Evolutionary conservation across 2,113 vertebrate genomes (phyloP).

Genomic region (Hirundichthys speculiger): DNA sequence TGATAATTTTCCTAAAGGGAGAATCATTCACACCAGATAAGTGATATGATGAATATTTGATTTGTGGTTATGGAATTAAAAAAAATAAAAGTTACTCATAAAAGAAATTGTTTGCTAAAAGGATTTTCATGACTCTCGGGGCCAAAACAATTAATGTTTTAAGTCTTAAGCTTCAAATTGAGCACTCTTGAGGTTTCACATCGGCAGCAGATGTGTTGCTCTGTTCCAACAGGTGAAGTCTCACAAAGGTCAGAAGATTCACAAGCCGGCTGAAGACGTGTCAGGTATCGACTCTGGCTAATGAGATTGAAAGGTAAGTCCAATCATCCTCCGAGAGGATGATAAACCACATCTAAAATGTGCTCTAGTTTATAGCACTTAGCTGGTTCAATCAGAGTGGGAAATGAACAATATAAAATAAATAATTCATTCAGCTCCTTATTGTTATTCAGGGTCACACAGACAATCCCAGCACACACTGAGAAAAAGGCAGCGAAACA

Average conservation of each 20-base stretch:
- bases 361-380: not conserved
- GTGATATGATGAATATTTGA: not conserved
- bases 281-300: constrained; percentile 12
- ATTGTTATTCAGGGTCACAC: constrained; percentile 70
- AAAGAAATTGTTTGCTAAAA: too few relatives aligned
- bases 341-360: constrained; percentile 35
- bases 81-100: too few relatives aligned
- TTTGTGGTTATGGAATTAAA: too few relatives aligned
- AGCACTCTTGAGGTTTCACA: not conserved
- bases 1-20: too few relatives aligned
- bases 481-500: constrained; percentile 44
- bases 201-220: not conserved
- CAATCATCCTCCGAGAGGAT: constrained; percentile 37
- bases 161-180: too few relatives aligned
- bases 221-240: constrained; percentile 4
- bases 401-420: constrained; percentile 61
- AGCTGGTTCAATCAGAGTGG: constrained; percentile 45
- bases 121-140: too few relatives aligned
- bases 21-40: not conserved
- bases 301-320: constrained; percentile 28
- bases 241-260: constrained; percentile 11
- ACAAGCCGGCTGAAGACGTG: not conserved
- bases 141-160: too few relatives aligned
- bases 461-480: constrained; percentile 37
- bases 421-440: constrained; percentile 57